Base-by-base conservation (phyloP, 2,888 invertebrate species). In the Lasioglossum malachurum region DNA sequence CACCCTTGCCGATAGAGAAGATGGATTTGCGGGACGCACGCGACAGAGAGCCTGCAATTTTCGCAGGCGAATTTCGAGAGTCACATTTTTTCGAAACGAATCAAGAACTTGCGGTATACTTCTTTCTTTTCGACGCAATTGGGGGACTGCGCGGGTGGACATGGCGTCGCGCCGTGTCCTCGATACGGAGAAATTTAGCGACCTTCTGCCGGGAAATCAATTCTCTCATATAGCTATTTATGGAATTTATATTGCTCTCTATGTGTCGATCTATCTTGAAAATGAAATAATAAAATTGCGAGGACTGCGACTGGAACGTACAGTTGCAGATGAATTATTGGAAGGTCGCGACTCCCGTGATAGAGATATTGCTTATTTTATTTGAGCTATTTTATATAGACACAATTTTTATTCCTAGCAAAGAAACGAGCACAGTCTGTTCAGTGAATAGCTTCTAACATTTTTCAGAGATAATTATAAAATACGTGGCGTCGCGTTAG, bases 1-100 rank as follows among this genome's bases (percentile, higher is more conserved):
- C 80, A 82, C 69, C 46, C 78, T 60, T 12, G 57, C 44, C 12
- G 78, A 86, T 64, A 81, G 27, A 64, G 75, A 72, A 86, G 80
- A 86, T 82, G 78, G 86, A 83, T 82, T 81, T 49, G 31, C 31
- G 16, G 16, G 12, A 35, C 38, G 27, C 76, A 75, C 72, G 77
- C 74, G 53, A 53, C 8, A 53, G 64, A 23, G 64, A 87, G 53
- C 31, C 19, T 71, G 23, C 27, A 5, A 19, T 75, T 38, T 60
- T 67, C 69, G 10, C 41, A 23, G 19, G n/a, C 53, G 53, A n/a
- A 53, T 53, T 53, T 53, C 23, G 53, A 53, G 8, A n/a, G 23
- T 53, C 10, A 2, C 53, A n/a, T 53, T 53, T 53, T 53, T 53
- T 23, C 23, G 10, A n/a, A 53, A 53, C 23, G 10, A 53, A 53